phyloP scores from a whole-genome alignment of 1,140 invertebrate species.

The Laodelphax striatellus region DNA sequence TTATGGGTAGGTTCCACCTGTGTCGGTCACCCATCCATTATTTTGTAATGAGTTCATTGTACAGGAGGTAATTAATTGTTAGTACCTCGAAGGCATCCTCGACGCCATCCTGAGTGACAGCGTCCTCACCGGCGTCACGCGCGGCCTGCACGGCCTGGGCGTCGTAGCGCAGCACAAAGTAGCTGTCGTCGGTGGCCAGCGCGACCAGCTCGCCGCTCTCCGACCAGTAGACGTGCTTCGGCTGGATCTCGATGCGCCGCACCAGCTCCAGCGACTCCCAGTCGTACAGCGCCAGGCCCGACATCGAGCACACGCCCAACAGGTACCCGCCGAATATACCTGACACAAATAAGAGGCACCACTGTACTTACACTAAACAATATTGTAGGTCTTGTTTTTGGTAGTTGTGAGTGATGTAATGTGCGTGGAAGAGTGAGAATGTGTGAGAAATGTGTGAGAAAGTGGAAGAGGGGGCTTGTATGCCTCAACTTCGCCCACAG shows the following conservation, averaged over 20 bases:
- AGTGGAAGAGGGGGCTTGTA: too few relatives aligned
- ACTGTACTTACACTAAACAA: too few relatives aligned
- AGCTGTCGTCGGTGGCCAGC: conserved; percentile 90
- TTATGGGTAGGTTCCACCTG: too few relatives aligned
- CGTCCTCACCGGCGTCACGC: conserved; percentile 16
- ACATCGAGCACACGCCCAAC: conserved; percentile 86
- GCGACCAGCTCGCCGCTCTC: conserved; percentile 91
- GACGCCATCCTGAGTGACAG: conserved; percentile 80
- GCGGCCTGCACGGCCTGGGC: conserved; percentile 55
- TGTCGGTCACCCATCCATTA: too few relatives aligned
- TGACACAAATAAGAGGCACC: conserved; percentile 26
- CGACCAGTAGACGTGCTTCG: conserved; percentile 91
- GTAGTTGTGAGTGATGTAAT: too few relatives aligned
- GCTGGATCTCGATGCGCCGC: conserved; percentile 90
- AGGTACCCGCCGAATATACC: conserved; percentile 93
- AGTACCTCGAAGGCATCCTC: conserved; percentile 92
- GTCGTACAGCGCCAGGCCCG: conserved; percentile 91
- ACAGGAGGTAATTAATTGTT: too few relatives aligned
- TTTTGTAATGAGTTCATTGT: too few relatives aligned
- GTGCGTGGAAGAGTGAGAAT: too few relatives aligned
- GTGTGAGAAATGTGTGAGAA: too few relatives aligned
- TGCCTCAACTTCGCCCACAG: too few relatives aligned
- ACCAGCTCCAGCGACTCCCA: conserved; percentile 92
- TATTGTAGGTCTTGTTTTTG: too few relatives aligned
- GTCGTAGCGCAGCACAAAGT: conserved; percentile 90